These are phyloP conservation scores for Odontamblyopus lacepedii DNA, from an alignment of 2,797 vertebrate genomes.

Conservation along the genomic window DNA sequence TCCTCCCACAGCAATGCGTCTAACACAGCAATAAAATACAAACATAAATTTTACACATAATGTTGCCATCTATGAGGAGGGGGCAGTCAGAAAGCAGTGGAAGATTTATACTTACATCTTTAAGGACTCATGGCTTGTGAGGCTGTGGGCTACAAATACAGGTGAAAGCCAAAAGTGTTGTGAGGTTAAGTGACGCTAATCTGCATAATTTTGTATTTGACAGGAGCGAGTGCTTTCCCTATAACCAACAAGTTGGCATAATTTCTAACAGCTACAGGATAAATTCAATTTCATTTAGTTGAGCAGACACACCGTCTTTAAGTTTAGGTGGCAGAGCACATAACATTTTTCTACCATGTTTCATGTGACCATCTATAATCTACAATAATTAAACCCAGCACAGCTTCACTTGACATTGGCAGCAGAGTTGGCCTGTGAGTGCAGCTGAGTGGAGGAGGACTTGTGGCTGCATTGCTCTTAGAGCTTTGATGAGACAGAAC, in stretches of 20 bases:
- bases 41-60: slow-evolving; percentile 29
- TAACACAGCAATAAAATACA: slow-evolving; percentile 27
- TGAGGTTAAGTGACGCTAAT: slow-evolving; percentile 9
- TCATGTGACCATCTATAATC: not conserved
- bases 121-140: not conserved
- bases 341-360: no score
- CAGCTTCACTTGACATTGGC: not conserved
- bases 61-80: not conserved
- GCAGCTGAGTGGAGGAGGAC: slow-evolving; percentile 30
- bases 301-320: not conserved
- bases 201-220: not conserved
- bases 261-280: not conserved
- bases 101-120: slow-evolving; percentile 29
- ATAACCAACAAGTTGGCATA: not conserved
- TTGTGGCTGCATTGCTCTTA: slow-evolving; percentile 40
- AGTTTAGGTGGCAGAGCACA: not conserved
- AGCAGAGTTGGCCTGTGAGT: slow-evolving; percentile 3
- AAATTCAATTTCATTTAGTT: not conserved
- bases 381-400: not conserved
- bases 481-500: slow-evolving; percentile 53
- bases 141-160: slow-evolving; percentile 17
- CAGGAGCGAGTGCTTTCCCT: not conserved
- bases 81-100: not conserved
- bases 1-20: slow-evolving; percentile 1
- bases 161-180: not conserved